Evolutionary conservation across 2,113 vertebrate genomes (phyloP).

Genomic region (Pygathrix nemaeus): DNA sequence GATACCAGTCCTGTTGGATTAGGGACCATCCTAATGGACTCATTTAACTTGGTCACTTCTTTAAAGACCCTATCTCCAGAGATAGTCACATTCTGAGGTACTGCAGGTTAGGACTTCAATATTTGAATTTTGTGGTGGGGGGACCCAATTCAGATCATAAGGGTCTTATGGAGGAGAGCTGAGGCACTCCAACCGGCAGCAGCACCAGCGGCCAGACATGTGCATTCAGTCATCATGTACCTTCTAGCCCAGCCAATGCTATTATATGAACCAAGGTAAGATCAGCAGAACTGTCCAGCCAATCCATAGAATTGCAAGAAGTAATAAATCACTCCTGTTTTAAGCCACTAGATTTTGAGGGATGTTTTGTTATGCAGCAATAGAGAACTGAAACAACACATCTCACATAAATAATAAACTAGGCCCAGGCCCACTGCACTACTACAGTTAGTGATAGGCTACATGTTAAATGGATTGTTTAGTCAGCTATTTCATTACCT

Average conservation of each 20-base stretch:
- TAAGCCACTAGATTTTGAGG: not conserved
- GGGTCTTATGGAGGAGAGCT: not conserved
- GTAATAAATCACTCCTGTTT: not conserved
- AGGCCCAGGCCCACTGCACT: not conserved
- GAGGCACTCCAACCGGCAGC: not conserved
- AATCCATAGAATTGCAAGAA: not conserved
- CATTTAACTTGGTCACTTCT: not conserved
- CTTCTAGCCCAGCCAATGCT: not conserved
- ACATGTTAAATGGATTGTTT: constrained; percentile 40
- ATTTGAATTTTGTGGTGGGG: not conserved
- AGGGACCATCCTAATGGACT: not conserved
- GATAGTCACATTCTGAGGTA: not conserved
- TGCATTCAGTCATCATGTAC: not conserved
- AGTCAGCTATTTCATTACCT: constrained; percentile 60
- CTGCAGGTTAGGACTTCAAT: not conserved
- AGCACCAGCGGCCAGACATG: not conserved
- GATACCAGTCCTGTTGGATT: not conserved
- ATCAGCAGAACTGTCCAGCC: not conserved
- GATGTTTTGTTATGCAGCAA: not conserved
- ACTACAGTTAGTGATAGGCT: not conserved
- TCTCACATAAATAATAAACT: not conserved
- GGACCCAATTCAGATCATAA: not conserved
- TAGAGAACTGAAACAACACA: not conserved
- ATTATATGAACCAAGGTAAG: not conserved
- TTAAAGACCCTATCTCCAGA: not conserved